Conservation (phyloP, 2,888 invertebrate genomes). For the Drosophila stalkeri region DNA sequence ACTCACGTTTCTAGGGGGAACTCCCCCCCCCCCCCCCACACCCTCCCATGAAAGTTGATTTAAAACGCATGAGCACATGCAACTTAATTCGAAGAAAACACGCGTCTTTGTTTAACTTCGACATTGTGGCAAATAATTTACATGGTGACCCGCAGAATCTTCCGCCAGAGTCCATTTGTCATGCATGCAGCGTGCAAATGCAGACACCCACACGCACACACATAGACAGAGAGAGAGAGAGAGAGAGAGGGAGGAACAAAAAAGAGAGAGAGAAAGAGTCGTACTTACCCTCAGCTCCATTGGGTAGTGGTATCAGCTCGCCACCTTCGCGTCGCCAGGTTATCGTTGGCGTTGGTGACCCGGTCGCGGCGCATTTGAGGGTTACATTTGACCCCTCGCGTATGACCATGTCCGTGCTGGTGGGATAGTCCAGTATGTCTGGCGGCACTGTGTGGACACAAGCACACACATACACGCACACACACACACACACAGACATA, state of each 20-base stretch:
- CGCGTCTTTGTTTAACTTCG: slow-evolving; percentile 51
- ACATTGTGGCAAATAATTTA: slow-evolving; percentile 57
- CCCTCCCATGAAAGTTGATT: slow-evolving; percentile 10
- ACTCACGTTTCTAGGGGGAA: slow-evolving; percentile 16
- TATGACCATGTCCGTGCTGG: slow-evolving; percentile 94
- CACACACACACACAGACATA: slow-evolving; percentile 16
- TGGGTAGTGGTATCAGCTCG: slow-evolving; percentile 89
- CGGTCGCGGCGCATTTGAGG: slow-evolving; percentile 93
- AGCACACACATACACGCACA: slow-evolving; percentile 10
- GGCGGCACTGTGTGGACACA: slow-evolving; percentile 89
- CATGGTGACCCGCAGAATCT: slow-evolving; percentile 44
- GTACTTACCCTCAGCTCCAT: slow-evolving; percentile 89
- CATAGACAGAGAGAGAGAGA: not conserved
- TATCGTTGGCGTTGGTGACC: slow-evolving; percentile 94
- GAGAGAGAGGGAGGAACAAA: too few relatives aligned
- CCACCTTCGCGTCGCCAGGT: slow-evolving; percentile 94
- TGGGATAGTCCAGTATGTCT: slow-evolving; percentile 93
- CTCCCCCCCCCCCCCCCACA: too few relatives aligned
- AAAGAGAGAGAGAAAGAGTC: not conserved
- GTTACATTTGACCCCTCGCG: slow-evolving; percentile 94
- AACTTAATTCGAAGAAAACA: slow-evolving; percentile 60
- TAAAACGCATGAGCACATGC: slow-evolving; percentile 45
- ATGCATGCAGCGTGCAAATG: slow-evolving; percentile 45
- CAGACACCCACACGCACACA: slow-evolving; percentile 21
- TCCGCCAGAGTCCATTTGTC: slow-evolving; percentile 56